Evolutionary conservation across 2,888 invertebrate species (phyloP), one percentile per base, ranked within the genome.

Genomic region (Oligia strigilis): DNA sequence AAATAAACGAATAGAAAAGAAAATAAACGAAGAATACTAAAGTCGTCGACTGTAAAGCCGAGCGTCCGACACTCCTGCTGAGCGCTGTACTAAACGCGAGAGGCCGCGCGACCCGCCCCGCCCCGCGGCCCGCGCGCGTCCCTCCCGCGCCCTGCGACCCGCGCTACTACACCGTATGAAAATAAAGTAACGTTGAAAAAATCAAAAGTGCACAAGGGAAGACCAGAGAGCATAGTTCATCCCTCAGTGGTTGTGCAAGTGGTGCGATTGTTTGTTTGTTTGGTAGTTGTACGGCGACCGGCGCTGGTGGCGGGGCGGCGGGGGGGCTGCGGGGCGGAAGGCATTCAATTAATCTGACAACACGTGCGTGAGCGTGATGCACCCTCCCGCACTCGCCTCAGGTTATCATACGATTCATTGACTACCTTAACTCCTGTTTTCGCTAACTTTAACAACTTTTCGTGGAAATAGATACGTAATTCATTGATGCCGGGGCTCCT

Each of bases 1-100:
- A 96, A 97, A 97, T 96, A 97, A 97, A 97, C 94, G 96, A 97
- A 97, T 96, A 96, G 95, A 97, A 97, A 97, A 96, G 96, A 97
- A 97, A 97, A 97, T 96, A 97, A 97, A 96, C 95, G 96, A 97
- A 97, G 95, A 96, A 97, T 95, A 96, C 94, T 94, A 96, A 97
- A 96, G 94, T 95, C 93, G 96, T 94, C 95, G 96, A 95, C 95
- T 94, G 94, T 93, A 88, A 94, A 96, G 95, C 94, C 97, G 96
- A 93, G 97, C 97, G 97, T 96, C 95, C 97, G 96, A 95, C 96
- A 95, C 97, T 97, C 96, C 94, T 95, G 96, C 96, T 97, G 97
- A 97, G 96, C 97, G 96, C 95, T 96, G 95, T 97, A 97, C 97
- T 97, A 96, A 96, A 95, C 95, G 96, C 94, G 94, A 94, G 94